Base-by-base conservation (phyloP, 2,888 invertebrate species). In the Nipponacmea schrenckii region DNA sequence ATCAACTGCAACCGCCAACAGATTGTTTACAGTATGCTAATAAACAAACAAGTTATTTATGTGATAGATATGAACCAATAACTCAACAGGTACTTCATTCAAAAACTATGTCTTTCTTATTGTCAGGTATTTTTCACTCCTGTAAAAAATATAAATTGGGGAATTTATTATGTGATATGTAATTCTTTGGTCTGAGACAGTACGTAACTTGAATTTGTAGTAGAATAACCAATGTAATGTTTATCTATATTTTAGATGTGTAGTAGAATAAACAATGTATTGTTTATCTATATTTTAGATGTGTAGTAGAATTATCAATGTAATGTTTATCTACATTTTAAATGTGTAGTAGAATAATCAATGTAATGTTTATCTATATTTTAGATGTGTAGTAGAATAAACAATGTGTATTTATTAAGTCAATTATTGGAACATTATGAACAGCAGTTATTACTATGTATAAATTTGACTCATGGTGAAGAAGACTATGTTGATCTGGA, bases 321-420 rank as follows among this genome's bases (percentile, higher is more conserved):
- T 7, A 39, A 8, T 39, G 39, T 39, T 1, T 39, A 39, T 39
- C 10, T 5, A 39, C 10, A 39, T 39, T 39, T 39, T 39, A 10
- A 1, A 39, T 39, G 39, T n/a, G n/a, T n/a, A n/a, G n/a, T n/a
- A n/a, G n/a, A n/a, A n/a, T n/a, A n/a, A n/a, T n/a, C n/a, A n/a
- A n/a, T n/a, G n/a, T 15, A 8, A 20, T 50, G n/a, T 69, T 48
- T 67, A 26, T 56, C 8, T 46, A 10, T 20, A 66, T 76, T 79
- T 26, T 74, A 84, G 82, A 85, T 85, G 85, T 83, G 83, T 71
- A 79, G 77, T 14, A 73, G 85, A 64, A 81, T 85, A 65, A 85
- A 85, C 78, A 84, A 84, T 75, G 76, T 84, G 7, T 72, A 68
- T n/a, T 69, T 78, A 26, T 76, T 83, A 73, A 67, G 81, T 65